Percentiles rank a stretch among this genome's conserved stretches.
These are phyloP conservation scores for Borostomias antarcticus DNA, from an alignment of 2,797 vertebrate species.

Conservation along the genomic window DNA sequence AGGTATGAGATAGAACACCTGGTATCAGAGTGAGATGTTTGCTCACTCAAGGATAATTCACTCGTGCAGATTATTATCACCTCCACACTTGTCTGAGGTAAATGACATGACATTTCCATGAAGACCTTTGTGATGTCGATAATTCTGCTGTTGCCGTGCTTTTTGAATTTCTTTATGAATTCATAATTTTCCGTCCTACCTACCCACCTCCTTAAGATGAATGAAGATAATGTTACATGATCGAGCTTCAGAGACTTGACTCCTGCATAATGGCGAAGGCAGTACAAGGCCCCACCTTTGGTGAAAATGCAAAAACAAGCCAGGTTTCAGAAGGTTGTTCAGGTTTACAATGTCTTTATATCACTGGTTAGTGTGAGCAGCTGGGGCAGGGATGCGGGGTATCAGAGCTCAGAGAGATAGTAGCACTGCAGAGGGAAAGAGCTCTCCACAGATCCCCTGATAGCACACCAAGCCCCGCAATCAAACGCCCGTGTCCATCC, in stretches of 20 bases:
- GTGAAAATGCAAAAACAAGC: slow-evolving; percentile 36
- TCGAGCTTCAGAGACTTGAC: background rate
- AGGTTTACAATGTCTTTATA: slow-evolving; percentile 58
- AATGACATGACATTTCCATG: slow-evolving; percentile 34
- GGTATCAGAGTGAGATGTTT: background rate
- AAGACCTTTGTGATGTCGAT: slow-evolving; percentile 27
- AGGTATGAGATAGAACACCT: background rate
- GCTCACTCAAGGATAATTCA: slow-evolving; percentile 23
- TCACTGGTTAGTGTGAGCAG: slow-evolving; percentile 59
- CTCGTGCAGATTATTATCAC: slow-evolving; percentile 21
- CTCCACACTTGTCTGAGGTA: slow-evolving; percentile 24
- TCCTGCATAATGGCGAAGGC: slow-evolving; percentile 13
- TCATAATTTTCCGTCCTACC: background rate
- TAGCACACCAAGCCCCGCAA: background rate
- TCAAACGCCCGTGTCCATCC: slow-evolving; percentile 13
- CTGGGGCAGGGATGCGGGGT: slow-evolving; percentile 45
- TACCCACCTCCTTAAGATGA: background rate
- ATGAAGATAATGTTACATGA: slow-evolving; percentile 8
- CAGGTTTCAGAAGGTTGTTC: slow-evolving; percentile 46
- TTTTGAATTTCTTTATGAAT: slow-evolving; percentile 1
- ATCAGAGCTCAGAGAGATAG: slow-evolving; percentile 25
- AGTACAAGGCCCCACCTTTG: slow-evolving; percentile 46
- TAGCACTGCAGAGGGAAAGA: slow-evolving; percentile 11
- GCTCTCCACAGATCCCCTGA: background rate
- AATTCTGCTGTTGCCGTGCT: background rate